A percentile compares a stretch with the other conserved stretches of the same genome.
These are phyloP conservation scores for Sporophila hypoxantha DNA, from an alignment of 2,113 vertebrate genomes.

Conservation along the genomic window DNA sequence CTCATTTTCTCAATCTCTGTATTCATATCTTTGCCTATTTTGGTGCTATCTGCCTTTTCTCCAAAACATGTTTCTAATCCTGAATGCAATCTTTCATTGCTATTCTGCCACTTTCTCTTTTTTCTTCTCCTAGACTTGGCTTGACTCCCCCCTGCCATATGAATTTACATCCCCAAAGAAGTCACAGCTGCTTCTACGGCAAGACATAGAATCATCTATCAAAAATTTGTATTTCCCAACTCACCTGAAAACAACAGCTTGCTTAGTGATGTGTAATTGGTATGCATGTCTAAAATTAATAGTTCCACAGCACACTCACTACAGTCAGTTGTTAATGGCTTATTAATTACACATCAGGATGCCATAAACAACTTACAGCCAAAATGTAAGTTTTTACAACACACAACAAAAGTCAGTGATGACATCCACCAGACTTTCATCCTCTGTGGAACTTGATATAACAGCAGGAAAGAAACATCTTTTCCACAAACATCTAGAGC, in stretches of 20 bases:
- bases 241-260: background rate
- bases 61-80: background rate
- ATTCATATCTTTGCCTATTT: background rate
- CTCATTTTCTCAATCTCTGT: background rate
- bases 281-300: background rate
- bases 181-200: background rate
- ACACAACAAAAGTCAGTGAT: background rate
- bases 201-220: background rate
- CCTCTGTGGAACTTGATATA: background rate
- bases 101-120: background rate
- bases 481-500: background rate
- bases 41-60: background rate
- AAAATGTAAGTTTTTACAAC: background rate
- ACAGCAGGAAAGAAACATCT: background rate
- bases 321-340: background rate
- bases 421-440: background rate
- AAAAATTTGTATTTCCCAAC: background rate
- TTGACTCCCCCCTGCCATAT: background rate
- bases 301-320: background rate
- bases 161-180: background rate
- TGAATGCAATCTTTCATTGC: background rate
- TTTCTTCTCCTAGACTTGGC: background rate
- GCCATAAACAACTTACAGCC: background rate
- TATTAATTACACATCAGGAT: background rate
- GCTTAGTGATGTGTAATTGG: background rate